A percentile compares a stretch with the other conserved stretches of the same genome.
These are phyloP conservation scores for Cephalopholis sonnerati DNA, from an alignment of 2,113 vertebrate genomes.

Conservation along the genomic window DNA sequence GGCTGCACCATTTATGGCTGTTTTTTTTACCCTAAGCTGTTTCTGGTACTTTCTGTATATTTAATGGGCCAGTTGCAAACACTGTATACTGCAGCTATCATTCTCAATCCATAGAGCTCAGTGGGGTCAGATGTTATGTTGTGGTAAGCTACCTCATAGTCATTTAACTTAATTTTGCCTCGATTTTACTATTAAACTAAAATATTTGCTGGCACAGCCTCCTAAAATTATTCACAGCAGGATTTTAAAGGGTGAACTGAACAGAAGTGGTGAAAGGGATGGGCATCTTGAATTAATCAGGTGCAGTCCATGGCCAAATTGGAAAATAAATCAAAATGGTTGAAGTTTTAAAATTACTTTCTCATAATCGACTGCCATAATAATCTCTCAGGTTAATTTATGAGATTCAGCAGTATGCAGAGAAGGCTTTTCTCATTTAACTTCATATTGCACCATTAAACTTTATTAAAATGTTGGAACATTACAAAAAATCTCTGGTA, in stretches of 20 bases:
- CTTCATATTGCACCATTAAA: constrained; percentile 13
- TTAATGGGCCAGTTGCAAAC: background rate
- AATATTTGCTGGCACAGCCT: no score
- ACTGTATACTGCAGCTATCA: background rate
- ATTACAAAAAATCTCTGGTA: background rate
- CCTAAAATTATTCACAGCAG: background rate
- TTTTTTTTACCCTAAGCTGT: background rate
- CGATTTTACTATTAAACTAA: no score
- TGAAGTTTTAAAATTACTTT: background rate
- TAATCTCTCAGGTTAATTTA: constrained; percentile 9
- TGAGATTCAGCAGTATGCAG: background rate
- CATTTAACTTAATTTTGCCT: background rate
- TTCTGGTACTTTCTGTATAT: background rate
- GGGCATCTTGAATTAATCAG: constrained; percentile 13
- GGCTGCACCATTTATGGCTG: background rate
- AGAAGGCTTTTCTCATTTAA: background rate
- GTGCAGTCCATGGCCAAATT: background rate
- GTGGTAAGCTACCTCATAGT: background rate
- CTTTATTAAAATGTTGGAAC: background rate
- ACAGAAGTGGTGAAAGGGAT: background rate
- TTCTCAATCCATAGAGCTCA: background rate
- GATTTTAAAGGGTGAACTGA: background rate
- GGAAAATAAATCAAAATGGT: background rate
- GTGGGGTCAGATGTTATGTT: background rate
- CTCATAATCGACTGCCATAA: background rate